Evolutionary conservation across 30 jellyfish, hydroid and myxozoan genomes (phyloP).

Genomic region (Aurelia sp.): DNA sequence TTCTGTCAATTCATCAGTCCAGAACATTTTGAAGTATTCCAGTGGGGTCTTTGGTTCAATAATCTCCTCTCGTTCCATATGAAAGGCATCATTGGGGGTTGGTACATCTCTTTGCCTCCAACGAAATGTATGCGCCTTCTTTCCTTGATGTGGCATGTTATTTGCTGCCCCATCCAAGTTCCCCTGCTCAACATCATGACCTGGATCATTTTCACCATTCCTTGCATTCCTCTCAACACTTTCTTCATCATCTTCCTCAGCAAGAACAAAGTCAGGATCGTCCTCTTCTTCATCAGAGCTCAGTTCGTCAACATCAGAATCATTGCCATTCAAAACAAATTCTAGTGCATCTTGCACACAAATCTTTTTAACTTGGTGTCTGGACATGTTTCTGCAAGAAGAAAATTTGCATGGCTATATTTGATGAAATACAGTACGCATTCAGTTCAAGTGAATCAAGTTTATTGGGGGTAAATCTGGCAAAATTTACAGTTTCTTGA

Average conservation of each 20-base stretch:
- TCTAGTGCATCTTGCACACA: constrained; percentile 21
- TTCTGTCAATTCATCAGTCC: constrained; percentile 45
- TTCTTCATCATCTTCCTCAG: background rate
- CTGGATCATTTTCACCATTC: constrained; percentile 34
- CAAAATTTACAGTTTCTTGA: background rate
- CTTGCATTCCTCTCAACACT: background rate
- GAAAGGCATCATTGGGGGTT: background rate
- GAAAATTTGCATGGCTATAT: constrained; percentile 3
- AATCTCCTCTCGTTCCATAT: constrained; percentile 7
- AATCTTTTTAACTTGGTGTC: constrained; percentile 1
- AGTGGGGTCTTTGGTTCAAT: constrained; percentile 17
- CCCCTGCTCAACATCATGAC: background rate
- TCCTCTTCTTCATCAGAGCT: constrained; percentile 57
- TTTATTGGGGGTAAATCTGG: constrained; percentile 22
- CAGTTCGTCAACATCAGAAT: constrained; percentile 28
- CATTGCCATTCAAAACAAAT: constrained; percentile 8
- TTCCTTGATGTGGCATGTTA: background rate
- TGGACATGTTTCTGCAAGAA: constrained; percentile 30
- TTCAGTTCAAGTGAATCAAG: constrained; percentile 17
- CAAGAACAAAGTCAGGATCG: background rate
- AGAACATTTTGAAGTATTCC: constrained; percentile 23
- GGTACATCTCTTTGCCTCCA: constrained; percentile 9
- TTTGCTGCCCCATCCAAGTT: background rate
- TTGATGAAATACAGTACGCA: background rate
- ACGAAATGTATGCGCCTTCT: background rate